Base-by-base conservation (phyloP, 2,113 vertebrate species). In the Chlorocebus sabaeus region DNA sequence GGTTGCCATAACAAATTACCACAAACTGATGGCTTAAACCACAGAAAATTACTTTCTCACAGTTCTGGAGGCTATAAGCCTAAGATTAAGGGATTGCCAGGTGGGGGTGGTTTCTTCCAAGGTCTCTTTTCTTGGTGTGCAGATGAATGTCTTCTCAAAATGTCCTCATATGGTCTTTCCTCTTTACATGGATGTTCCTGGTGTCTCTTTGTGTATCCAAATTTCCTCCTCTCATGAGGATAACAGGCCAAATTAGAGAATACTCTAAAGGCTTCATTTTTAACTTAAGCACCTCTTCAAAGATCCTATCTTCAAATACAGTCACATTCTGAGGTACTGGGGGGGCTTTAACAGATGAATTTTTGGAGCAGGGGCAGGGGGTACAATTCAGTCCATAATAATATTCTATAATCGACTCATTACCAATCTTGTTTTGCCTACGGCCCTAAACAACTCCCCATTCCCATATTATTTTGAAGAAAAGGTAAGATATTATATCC, bases 281-380 rank as follows among this genome's bases (percentile, higher is more conserved):
- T 84, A 95, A 92, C 32, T 14, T 40, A 40, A 76, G 61, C 82
- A 85, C 38, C 61, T 85, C 18, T 70, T 91, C 10, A 38, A 93
- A 87, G 59, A 13, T 10, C 50, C 45, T 55, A 2, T 57, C 61
- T 61, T 61, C 16, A 81, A 91, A 88, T 45, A 76, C 0, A 72
- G 20, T 40, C 27, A 48, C 72, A 85, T 7, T 70, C 3, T 84
- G 23, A 90, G 30, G 43, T 50, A 17, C 1, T 38, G 1, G n/a
- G 57, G 8, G 13, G 10, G 27, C 30, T 92, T 88, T 50, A 96
- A 88, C 52, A 59, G 8, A 85, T 10, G 27, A n/a, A 72, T 67
- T 80, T 30, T 82, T 87, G 27, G 23, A 16, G 2, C 25, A 4
- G 38, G 23, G 23, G 20, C 14, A 55, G 7, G 35, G 35, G 23